Percentiles rank a stretch among this genome's conserved stretches.
Evolutionary conservation across 2,888 invertebrate species (phyloP).

Genomic region (Amiota mariae): DNA sequence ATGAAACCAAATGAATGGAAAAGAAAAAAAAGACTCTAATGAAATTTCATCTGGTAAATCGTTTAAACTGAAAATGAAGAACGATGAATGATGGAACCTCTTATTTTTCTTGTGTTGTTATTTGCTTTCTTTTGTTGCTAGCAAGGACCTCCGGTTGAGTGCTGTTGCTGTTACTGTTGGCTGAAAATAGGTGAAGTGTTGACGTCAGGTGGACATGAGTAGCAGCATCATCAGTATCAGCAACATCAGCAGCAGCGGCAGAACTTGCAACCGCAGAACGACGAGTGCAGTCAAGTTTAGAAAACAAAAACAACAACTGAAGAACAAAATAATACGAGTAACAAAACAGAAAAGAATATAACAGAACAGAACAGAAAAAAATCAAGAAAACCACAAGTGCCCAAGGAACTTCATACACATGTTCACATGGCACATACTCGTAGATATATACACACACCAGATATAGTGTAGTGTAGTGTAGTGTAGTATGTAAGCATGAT

Average conservation of each 20-base stretch:
- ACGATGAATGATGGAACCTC: no score
- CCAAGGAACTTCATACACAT: conserved; percentile 20
- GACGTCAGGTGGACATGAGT: conserved; percentile 33
- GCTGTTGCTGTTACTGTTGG: neutral
- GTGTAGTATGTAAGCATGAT: no score
- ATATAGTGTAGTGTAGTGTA: fast-evolving
- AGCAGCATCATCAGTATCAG: neutral
- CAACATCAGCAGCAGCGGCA: neutral
- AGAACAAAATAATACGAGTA: neutral
- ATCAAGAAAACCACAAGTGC: conserved; percentile 22
- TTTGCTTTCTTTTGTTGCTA: no score
- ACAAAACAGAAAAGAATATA: conserved; percentile 1
- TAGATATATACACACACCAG: neutral
- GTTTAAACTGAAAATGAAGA: no score
- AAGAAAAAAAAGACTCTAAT: no score
- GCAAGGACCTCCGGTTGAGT: no score
- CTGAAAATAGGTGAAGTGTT: conserved; percentile 34
- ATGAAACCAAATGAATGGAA: no score
- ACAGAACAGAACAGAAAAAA: neutral
- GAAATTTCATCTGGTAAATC: no score
- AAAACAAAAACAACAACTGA: neutral
- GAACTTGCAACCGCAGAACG: neutral
- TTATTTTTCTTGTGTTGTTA: no score
- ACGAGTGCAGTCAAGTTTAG: conserved; percentile 8
- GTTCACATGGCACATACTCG: neutral